Conservation (phyloP, 2,797 vertebrate genomes). For the Borostomias antarcticus region DNA sequence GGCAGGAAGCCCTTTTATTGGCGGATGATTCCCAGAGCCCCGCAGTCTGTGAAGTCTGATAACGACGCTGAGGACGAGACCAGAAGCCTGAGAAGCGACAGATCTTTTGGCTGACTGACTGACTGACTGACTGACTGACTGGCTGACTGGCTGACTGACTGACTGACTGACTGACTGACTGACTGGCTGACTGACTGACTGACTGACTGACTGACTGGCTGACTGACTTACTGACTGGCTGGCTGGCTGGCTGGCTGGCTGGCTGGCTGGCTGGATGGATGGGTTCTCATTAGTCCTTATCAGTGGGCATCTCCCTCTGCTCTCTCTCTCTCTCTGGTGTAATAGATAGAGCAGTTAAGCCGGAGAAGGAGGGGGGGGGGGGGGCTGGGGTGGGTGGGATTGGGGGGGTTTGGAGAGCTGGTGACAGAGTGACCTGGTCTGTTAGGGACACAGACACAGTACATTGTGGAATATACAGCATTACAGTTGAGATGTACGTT, state of each 20-base stretch:
- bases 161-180: neutral
- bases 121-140: constrained; percentile 1
- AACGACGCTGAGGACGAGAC: constrained; percentile 42
- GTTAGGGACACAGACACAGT: no score
- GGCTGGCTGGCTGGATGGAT: constrained; percentile 21
- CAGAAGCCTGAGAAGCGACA: no score
- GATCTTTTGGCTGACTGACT: neutral
- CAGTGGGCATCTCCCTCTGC: constrained; percentile 50
- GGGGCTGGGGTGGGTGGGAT: neutral
- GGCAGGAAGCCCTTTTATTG: neutral
- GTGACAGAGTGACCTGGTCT: neutral
- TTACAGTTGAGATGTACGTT: no score
- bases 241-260: neutral
- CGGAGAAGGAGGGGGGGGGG: constrained; percentile 25
- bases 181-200: constrained; percentile 19
- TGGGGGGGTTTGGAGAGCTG: neutral
- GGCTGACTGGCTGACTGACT: neutral
- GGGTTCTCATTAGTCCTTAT: constrained; percentile 54
- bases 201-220: constrained; percentile 6
- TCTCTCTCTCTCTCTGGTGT: constrained; percentile 45
- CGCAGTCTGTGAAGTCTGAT: constrained; percentile 37
- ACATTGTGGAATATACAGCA: no score
- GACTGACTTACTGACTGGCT: neutral
- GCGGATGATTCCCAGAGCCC: neutral
- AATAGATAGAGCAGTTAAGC: constrained; percentile 49